Evolutionary conservation across 1,140 invertebrate species (phyloP), one percentile per base, ranked within the genome.

Genomic region (Heliconius himera): DNA sequence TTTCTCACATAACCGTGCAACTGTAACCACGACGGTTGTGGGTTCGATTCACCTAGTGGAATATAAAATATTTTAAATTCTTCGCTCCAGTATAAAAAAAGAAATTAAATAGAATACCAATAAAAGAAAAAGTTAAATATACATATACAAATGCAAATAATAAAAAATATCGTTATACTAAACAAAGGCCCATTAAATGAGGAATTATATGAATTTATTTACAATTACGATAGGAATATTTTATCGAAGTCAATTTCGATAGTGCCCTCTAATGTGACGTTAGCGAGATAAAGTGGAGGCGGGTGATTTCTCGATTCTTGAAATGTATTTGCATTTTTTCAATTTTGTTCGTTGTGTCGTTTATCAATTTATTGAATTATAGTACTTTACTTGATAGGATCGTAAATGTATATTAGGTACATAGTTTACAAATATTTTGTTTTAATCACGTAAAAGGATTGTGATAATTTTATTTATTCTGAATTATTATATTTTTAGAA

Each of bases 211-310:
- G 77, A 90, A 91, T 94, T 90, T 91, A 92, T 94, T 83, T 84
- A 85, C 86, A 87, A 87, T 88, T 85, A 85, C 84, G 85, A 87
- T 88, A 92, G 82, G 84, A 85, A 91, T 90, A 91, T 91, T 90
- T 92, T 93, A 93, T 92, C 87, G 90, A 88, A 85, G 86, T 84
- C 91, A 93, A 94, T 93, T 90, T 88, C 89, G 89, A 93, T 94
- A 94, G 91, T 92, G 91, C 87, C 80, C 76, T 76, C 41, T 88
- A 86, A 85, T 88, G 82, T 84, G 60, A 66, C 81, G 83, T 89
- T 86, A 85, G 77, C 81, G 82, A 89, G 89, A 93, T 92, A 90
- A 90, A 91, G 89, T 89, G 79, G 78, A 82, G 89, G 90, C 86
- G 79, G 74, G 87, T 92, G 89, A 92, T 87, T 92, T 90, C 89